Evolutionary conservation across 2,888 invertebrate genomes (phyloP).

Genomic region (Cryptophagus acutangulus): DNA sequence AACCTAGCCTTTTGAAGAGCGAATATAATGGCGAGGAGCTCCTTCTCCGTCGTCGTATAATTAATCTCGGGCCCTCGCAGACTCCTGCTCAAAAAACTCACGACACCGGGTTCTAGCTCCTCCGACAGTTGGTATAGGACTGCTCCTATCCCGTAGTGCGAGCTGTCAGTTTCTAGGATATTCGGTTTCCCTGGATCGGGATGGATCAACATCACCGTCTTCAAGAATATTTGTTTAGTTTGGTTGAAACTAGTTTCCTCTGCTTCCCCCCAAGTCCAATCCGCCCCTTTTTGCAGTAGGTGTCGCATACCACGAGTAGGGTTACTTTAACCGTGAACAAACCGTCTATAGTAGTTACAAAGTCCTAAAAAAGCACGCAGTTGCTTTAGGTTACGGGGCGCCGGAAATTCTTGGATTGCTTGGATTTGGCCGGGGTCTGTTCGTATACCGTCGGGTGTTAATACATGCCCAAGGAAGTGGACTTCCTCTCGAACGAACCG

Average conservation of each 20-base stretch:
- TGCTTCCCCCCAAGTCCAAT: conserved; percentile 11
- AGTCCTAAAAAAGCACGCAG: conserved; percentile 14
- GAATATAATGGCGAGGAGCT: conserved; percentile 17
- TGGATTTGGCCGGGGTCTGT: conserved; percentile 20
- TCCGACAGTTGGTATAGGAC: conserved; percentile 14
- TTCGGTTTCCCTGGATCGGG: conserved; percentile 10
- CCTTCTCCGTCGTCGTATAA: conserved; percentile 23
- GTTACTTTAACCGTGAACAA: conserved; percentile 14
- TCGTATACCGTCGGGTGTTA: conserved; percentile 17
- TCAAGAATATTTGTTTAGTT: conserved; percentile 11
- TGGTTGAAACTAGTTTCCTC: conserved; percentile 12
- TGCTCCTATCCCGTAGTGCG: conserved; percentile 9
- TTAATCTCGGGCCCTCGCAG: conserved; percentile 16
- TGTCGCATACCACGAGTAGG: conserved; percentile 10
- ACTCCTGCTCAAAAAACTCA: conserved; percentile 17
- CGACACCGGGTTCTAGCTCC: conserved; percentile 12
- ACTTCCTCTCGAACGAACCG: conserved; percentile 16
- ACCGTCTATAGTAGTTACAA: conserved; percentile 13
- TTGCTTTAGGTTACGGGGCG: conserved; percentile 12
- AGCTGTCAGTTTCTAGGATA: conserved; percentile 14
- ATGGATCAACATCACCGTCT: conserved; percentile 10
- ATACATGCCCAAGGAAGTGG: conserved; percentile 21
- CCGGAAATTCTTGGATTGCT: conserved; percentile 15
- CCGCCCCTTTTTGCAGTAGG: conserved; percentile 12
- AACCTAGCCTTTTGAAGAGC: conserved; percentile 16